Evolutionary conservation across 1,140 invertebrate genomes (phyloP).

Genomic region (Grapholita molesta): DNA sequence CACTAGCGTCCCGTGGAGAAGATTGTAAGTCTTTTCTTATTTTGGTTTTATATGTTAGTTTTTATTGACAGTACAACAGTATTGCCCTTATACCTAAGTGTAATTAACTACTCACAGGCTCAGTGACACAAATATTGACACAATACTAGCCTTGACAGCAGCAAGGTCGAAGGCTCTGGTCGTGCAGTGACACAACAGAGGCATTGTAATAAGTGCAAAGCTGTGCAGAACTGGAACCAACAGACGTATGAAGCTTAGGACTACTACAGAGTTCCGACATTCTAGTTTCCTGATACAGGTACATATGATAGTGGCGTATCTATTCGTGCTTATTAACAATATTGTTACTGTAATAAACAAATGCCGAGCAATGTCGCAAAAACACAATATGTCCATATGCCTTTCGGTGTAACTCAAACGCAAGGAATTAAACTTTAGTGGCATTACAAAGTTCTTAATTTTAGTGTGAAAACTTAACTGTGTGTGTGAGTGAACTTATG

Average conservation of each 20-base stretch:
- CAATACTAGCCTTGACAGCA: constrained; percentile 44
- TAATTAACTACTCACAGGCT: constrained; percentile 52
- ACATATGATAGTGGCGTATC: background rate
- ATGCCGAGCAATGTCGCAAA: too few relatives aligned
- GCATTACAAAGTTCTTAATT: too few relatives aligned
- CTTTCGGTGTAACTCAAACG: too few relatives aligned
- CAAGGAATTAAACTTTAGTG: too few relatives aligned
- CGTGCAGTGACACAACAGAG: constrained; percentile 10
- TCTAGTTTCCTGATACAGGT: background rate
- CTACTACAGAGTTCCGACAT: background rate
- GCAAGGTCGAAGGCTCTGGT: constrained; percentile 44
- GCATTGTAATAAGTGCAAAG: constrained; percentile 3
- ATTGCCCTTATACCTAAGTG: constrained; percentile 8
- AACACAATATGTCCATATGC: too few relatives aligned
- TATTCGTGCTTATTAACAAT: background rate
- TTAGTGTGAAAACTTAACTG: too few relatives aligned
- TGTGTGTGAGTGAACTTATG: too few relatives aligned
- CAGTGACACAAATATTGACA: constrained; percentile 33
- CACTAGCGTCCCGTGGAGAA: too few relatives aligned
- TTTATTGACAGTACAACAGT: too few relatives aligned
- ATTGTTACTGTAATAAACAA: too few relatives aligned
- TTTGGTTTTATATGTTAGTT: too few relatives aligned
- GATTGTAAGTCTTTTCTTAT: too few relatives aligned
- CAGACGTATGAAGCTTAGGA: background rate
- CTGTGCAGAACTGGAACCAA: background rate